phyloP scores from a whole-genome alignment of 2,113 vertebrate species.

The Maccullochella peelii region DNA sequence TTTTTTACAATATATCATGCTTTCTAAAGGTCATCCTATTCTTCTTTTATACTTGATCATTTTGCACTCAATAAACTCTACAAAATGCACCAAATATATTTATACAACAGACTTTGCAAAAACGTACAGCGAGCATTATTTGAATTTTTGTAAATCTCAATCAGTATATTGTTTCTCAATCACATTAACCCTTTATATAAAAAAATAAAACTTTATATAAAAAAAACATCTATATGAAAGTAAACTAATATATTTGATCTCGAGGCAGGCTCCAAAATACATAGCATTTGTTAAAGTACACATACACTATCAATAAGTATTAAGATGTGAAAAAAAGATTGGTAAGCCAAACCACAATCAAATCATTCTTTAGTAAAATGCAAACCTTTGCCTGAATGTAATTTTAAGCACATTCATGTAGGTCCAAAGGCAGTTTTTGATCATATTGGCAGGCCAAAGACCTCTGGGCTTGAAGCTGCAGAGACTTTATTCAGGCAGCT shows the following conservation, averaged over 20 bases:
- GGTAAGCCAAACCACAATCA: too few relatives aligned
- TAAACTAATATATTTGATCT: constrained; percentile 73
- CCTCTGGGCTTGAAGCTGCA: too few relatives aligned
- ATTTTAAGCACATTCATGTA: too few relatives aligned
- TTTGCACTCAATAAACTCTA: constrained; percentile 77
- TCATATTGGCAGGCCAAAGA: too few relatives aligned
- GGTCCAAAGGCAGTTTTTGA: too few relatives aligned
- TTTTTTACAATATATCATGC: constrained; percentile 54
- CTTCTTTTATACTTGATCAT: constrained; percentile 65
- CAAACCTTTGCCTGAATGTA: too few relatives aligned
- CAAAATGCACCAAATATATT: constrained; percentile 78
- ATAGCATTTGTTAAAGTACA: constrained; percentile 9
- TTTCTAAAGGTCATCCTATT: constrained; percentile 39
- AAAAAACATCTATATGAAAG: constrained; percentile 38
- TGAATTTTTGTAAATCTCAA: constrained; percentile 28
- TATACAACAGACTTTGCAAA: constrained; percentile 60
- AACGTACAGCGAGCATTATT: constrained; percentile 17
- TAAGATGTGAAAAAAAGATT: neutral
- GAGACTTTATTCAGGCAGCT: too few relatives aligned
- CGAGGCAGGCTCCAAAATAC: constrained; percentile 23
- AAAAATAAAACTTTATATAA: constrained; percentile 24
- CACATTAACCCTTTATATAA: constrained; percentile 37
- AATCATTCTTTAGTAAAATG: too few relatives aligned
- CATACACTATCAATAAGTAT: neutral
- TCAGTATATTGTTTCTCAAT: constrained; percentile 28